Percentiles rank a stretch among this genome's conserved stretches.
phyloP scores from a whole-genome alignment of 2,113 vertebrate genomes.

The Bubo bubo region DNA sequence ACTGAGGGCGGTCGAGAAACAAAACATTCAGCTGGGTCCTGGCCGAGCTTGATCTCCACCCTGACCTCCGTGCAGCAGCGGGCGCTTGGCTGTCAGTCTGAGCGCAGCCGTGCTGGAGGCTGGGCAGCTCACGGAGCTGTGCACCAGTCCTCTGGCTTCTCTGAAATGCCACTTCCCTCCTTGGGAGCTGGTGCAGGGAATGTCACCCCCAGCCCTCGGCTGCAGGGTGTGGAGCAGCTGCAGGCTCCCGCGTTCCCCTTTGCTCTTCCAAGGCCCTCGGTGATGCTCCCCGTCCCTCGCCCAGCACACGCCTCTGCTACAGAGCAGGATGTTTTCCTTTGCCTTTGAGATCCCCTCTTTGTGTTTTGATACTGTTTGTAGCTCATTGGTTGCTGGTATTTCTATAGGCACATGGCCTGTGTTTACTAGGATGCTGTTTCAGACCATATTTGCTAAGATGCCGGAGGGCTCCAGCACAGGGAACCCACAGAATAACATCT shows the following conservation, averaged over 20 bases:
- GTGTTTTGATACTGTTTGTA: background rate
- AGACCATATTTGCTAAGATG: background rate
- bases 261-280: background rate
- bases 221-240: background rate
- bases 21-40: background rate
- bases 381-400: background rate
- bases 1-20: background rate
- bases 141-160: background rate
- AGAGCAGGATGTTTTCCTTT: background rate
- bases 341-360: background rate
- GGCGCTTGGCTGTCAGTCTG: background rate
- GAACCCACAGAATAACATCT: background rate
- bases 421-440: background rate
- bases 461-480: background rate
- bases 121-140: background rate
- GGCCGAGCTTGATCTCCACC: background rate
- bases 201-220: rapidly evolving
- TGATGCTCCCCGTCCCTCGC: background rate
- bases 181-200: background rate
- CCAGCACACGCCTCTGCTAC: background rate
- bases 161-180: background rate
- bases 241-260: background rate
- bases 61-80: rapidly evolving
- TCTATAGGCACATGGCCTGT: background rate
- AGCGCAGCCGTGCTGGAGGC: background rate